Evolutionary conservation across 2,113 vertebrate genomes (phyloP), one percentile per base, ranked within the genome.

Genomic region (Siniperca knerii): DNA sequence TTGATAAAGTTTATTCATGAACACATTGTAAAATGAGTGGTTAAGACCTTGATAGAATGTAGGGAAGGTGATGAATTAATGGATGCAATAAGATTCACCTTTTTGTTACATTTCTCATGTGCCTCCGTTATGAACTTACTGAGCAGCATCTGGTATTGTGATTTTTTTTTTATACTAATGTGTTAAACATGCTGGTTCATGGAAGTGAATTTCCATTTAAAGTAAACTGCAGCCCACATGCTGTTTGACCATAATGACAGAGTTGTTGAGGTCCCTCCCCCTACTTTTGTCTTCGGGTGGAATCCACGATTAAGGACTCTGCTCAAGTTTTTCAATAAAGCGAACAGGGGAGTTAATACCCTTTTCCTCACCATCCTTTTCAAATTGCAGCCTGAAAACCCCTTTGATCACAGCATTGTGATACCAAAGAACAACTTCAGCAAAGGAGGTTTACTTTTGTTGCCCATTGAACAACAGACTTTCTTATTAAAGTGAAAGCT

Each of bases 211-310:
- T 92, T 92, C 86, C 87, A 90, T 91, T 89, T 81, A 61, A 88
- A 84, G 76, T 60, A 82, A 84, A 87, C 87, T 90, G 86, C 77
- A 77, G 86, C 87, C 77, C 84, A 77, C 88, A 86, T 91, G 80
- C 84, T 57, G 21, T 83, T 89, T 80, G 68, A 91, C 90, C 88
- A 92, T 92, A 94, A 94, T 94, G 89, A 92, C 83, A 90, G 88
- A 89, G 73, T 76, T 81, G 83, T 81, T 33, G 71, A 80, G 62
- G 82, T 86, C 88, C 85, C 71, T 68, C 81, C 91, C 78, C 52
- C 70, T 61, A 12, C 86, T 83, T 85, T 91, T 88, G 79, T 91
- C 85, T 75, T 58, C 1, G 55, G 48, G 37, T 85, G 25, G 57
- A 93, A 87, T 81, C 85, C 83, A 66, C 46, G 35, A 86, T 89